A percentile compares a stretch with the other conserved stretches of the same genome.
These are phyloP conservation scores for Epiblema foenella DNA, from an alignment of 2,888 invertebrate genomes.

Conservation along the genomic window DNA sequence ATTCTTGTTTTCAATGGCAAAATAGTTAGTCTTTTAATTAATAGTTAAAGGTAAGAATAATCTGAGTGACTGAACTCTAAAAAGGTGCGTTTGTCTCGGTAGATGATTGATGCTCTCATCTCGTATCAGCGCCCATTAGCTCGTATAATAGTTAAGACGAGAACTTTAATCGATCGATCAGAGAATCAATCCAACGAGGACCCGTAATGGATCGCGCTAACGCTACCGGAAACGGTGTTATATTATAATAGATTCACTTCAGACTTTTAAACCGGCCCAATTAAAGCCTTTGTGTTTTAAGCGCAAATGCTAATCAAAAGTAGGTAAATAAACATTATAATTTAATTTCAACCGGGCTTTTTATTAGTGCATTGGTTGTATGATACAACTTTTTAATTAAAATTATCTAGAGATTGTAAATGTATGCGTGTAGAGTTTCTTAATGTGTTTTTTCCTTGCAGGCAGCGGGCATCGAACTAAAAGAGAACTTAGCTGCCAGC, in stretches of 20 bases:
- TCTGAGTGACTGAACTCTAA: slow-evolving; percentile 27
- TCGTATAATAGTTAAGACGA: slow-evolving; percentile 79
- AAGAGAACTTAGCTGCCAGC: slow-evolving; percentile 93
- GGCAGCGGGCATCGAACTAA: slow-evolving; percentile 94
- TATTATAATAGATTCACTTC: slow-evolving; percentile 40
- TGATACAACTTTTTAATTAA: slow-evolving; percentile 2
- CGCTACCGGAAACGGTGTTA: slow-evolving; percentile 72
- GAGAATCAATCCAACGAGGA: slow-evolving; percentile 77
- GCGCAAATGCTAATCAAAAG: slow-evolving; percentile 22
- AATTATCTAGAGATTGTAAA: background rate
- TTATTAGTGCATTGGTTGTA: slow-evolving; percentile 6
- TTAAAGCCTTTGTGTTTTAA: slow-evolving; percentile 29
- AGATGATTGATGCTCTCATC: slow-evolving; percentile 77
- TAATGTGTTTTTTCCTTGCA: slow-evolving; percentile 70
- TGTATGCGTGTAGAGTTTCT: slow-evolving; percentile 6
- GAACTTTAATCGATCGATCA: slow-evolving; percentile 77
- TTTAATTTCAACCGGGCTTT: slow-evolving; percentile 12
- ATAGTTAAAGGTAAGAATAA: slow-evolving; percentile 18
- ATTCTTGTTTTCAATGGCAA: too few species aligned
- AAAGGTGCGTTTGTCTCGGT: slow-evolving; percentile 67
- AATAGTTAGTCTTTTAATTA: background rate
- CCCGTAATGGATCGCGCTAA: slow-evolving; percentile 75
- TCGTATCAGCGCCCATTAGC: slow-evolving; percentile 80
- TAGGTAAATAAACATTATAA: slow-evolving; percentile 9
- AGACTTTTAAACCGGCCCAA: slow-evolving; percentile 30